These are phyloP conservation scores for Eremophila alpestris DNA, from an alignment of 2,797 vertebrate genomes.

Conservation along the genomic window DNA sequence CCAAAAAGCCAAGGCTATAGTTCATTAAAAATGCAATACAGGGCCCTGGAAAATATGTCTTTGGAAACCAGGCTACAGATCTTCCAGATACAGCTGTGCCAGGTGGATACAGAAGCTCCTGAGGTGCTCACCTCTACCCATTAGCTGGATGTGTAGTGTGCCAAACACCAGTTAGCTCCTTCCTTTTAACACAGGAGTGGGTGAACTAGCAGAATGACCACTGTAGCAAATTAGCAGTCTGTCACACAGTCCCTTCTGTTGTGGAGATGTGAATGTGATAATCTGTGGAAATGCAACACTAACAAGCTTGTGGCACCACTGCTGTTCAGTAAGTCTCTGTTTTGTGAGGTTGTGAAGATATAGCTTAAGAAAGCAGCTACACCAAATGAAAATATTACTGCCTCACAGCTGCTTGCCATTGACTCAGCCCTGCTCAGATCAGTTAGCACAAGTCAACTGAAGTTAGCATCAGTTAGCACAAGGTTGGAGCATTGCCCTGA, in stretches of 20 bases:
- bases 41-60: not conserved
- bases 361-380: not conserved
- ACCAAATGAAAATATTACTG: not conserved
- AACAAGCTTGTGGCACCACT: not conserved
- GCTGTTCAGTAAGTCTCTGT: not conserved
- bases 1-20: not conserved
- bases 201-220: not conserved
- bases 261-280: not conserved
- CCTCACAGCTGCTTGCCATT: not conserved
- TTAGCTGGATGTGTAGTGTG: not conserved
- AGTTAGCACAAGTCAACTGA: not conserved
- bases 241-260: not conserved
- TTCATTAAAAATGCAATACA: not conserved
- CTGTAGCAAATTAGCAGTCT: not conserved
- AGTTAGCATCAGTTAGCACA: not conserved
- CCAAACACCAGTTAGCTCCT: not conserved
- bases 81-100: not conserved
- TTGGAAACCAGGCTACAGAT: not conserved
- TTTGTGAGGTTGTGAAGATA: not conserved
- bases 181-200: not conserved
- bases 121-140: not conserved
- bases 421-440: not conserved
- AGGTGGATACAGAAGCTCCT: not conserved
- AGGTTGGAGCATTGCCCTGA: not conserved
- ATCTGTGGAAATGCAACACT: not conserved